A percentile compares a stretch with the other conserved stretches of the same genome.
phyloP scores from a whole-genome alignment of 2,888 invertebrate genomes.

The Teleiodes luculella region DNA sequence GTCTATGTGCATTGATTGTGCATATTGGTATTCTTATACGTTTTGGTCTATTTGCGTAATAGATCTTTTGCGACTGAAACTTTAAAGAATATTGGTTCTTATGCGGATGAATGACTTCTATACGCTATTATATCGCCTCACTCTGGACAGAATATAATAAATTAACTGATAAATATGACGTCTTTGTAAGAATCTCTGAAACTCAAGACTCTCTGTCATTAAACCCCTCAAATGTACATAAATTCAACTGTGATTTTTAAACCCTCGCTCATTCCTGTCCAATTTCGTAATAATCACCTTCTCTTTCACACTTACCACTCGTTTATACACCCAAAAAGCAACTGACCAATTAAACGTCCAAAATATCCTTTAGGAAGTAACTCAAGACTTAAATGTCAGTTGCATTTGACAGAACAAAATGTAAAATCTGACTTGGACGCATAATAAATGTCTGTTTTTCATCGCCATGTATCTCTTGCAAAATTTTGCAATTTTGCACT shows the following conservation, averaged over 20 bases:
- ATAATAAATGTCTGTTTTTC: slow-evolving; percentile 27
- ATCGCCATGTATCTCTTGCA: not conserved
- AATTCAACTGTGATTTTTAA: not conserved
- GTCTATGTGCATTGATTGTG: too few species aligned
- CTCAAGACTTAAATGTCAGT: not conserved
- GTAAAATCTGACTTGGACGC: slow-evolving; percentile 29
- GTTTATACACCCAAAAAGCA: not conserved
- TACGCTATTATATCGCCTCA: too few species aligned
- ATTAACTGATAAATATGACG: too few species aligned
- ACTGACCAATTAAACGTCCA: not conserved
- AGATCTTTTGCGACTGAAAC: too few species aligned
- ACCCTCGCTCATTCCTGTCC: not conserved
- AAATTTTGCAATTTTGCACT: not conserved
- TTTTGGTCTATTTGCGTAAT: too few species aligned
- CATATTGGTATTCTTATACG: too few species aligned
- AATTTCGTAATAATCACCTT: not conserved
- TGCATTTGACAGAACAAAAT: slow-evolving; percentile 22
- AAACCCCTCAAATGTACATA: not conserved
- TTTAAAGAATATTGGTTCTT: too few species aligned
- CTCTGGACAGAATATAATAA: too few species aligned
- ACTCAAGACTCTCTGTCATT: too few species aligned
- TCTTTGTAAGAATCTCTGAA: too few species aligned
- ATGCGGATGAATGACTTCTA: too few species aligned
- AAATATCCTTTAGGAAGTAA: not conserved
- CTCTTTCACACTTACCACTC: not conserved